These are phyloP conservation scores for Schizaphis graminum DNA, from an alignment of 2,888 invertebrate species.

Conservation along the genomic window DNA sequence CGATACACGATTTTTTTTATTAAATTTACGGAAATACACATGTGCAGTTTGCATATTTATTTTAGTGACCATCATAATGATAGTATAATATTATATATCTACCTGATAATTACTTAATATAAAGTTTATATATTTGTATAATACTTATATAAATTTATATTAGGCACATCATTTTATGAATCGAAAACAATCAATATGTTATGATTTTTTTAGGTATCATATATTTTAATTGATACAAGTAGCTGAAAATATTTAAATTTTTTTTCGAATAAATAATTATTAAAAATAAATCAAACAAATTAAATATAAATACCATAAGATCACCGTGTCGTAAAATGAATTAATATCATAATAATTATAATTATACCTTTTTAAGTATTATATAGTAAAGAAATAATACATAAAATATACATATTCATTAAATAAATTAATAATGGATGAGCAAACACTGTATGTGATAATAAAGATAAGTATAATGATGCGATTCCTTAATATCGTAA, in stretches of 20 bases:
- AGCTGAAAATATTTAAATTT: neutral
- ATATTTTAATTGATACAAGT: neutral
- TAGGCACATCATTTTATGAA: neutral
- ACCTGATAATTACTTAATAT: too few species aligned
- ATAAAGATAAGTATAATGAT: neutral
- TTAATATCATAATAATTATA: neutral
- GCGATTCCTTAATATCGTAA: neutral
- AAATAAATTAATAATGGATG: conserved; percentile 20
- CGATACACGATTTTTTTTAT: neutral
- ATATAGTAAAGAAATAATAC: conserved; percentile 14
- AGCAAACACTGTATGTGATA: neutral
- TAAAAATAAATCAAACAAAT: neutral
- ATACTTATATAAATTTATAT: neutral
- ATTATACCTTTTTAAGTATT: neutral
- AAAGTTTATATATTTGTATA: neutral
- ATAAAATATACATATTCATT: neutral
- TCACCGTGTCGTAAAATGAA: neutral
- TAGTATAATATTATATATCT: neutral
- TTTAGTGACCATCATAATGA: neutral
- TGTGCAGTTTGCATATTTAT: neutral
- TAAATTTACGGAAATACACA: neutral
- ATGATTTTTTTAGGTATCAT: neutral
- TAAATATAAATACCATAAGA: neutral
- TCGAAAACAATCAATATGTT: neutral
- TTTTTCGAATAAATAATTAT: neutral